Conservation (phyloP, 1,140 invertebrate genomes). For the Thaumetopoea pityocampa region DNA sequence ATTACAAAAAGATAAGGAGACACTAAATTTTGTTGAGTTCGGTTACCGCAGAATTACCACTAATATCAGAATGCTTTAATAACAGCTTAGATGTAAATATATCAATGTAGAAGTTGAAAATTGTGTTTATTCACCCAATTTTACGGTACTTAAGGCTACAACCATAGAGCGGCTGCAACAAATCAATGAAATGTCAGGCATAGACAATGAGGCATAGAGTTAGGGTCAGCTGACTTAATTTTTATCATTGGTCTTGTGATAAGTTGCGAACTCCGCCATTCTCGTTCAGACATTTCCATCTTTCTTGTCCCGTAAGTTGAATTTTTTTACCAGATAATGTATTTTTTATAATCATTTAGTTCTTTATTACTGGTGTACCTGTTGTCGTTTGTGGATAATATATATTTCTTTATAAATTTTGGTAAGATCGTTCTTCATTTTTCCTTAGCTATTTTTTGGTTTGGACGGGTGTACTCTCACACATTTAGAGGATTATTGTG, state of each 20-base stretch:
- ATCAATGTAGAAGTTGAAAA: too few species aligned
- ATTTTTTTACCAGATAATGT: constrained; percentile 40
- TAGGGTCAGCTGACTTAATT: constrained; percentile 72
- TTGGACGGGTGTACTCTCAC: constrained; percentile 24
- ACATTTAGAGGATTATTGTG: constrained; percentile 14
- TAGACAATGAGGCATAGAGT: constrained; percentile 56
- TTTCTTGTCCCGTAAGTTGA: constrained; percentile 67
- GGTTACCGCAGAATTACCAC: too few species aligned
- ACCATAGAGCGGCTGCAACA: constrained; percentile 16
- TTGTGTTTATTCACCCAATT: too few species aligned
- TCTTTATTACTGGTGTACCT: constrained; percentile 39
- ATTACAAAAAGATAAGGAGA: too few species aligned
- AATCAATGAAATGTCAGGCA: constrained; percentile 49
- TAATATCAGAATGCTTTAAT: too few species aligned
- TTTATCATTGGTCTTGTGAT: constrained; percentile 76
- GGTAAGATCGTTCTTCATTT: constrained; percentile 41
- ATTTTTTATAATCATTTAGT: constrained; percentile 24
- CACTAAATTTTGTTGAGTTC: too few species aligned
- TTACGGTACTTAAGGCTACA: not conserved
- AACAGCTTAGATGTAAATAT: too few species aligned
- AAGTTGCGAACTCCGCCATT: constrained; percentile 73
- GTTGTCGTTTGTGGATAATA: constrained; percentile 34
- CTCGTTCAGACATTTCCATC: constrained; percentile 70
- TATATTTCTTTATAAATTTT: constrained; percentile 23
- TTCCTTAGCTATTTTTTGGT: constrained; percentile 31